A percentile compares a stretch with the other conserved stretches of the same genome.
phyloP scores from a whole-genome alignment of 2,113 vertebrate genomes.

The Syrmaticus mikado region DNA sequence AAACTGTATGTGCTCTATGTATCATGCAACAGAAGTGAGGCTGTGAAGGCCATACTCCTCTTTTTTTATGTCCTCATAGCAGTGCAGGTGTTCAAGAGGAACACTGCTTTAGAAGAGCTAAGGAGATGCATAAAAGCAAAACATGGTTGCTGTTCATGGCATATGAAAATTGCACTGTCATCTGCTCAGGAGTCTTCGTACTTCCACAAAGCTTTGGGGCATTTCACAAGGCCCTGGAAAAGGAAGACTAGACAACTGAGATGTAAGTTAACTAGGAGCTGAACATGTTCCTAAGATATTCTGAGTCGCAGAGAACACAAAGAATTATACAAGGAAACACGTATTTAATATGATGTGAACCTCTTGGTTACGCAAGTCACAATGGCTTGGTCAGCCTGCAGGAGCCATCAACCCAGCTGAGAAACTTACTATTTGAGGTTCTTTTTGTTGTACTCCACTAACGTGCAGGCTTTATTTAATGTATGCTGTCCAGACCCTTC shows the following conservation, averaged over 20 bases:
- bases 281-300: not conserved
- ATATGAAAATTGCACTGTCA: not conserved
- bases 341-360: not conserved
- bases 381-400: not conserved
- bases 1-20: not conserved
- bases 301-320: not conserved
- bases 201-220: not conserved
- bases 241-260: not conserved
- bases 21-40: not conserved
- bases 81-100: not conserved
- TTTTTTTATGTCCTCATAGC: accelerated
- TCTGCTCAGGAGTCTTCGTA: not conserved
- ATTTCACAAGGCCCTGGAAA: not conserved
- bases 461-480: not conserved
- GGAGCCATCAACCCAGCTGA: not conserved
- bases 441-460: not conserved
- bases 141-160: not conserved
- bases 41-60: not conserved
- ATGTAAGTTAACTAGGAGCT: not conserved
- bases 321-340: not conserved
- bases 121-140: not conserved
- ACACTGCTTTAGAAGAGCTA: not conserved
- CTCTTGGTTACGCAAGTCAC: accelerated
- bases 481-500: not conserved
- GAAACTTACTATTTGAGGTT: not conserved